Evolutionary conservation across 2,888 invertebrate species (phyloP).

Genomic region (Marronus borbonicus): DNA sequence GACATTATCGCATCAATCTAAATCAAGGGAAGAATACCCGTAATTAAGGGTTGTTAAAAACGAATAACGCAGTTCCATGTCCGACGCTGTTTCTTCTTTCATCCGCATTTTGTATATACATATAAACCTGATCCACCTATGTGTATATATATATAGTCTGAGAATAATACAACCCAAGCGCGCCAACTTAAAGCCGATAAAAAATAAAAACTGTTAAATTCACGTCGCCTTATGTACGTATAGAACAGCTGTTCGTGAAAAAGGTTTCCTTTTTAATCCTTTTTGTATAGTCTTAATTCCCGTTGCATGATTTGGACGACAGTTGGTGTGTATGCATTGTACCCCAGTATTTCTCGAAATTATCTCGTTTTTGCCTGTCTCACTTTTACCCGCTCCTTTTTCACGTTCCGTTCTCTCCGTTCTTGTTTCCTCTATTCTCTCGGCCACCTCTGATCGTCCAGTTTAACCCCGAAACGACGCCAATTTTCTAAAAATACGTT

Average conservation of each 20-base stretch:
- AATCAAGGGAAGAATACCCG: constrained; percentile 41
- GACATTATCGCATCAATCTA: constrained; percentile 46
- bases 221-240: background rate
- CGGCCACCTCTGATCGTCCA: background rate
- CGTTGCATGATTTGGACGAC: constrained; percentile 45
- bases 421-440: background rate
- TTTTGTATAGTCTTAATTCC: constrained; percentile 42
- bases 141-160: background rate
- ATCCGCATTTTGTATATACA: constrained; percentile 2
- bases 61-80: background rate
- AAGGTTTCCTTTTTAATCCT: constrained; percentile 45
- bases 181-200: constrained; percentile 7
- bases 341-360: constrained; percentile 33
- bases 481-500: constrained; percentile 45
- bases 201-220: constrained; percentile 40
- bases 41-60: constrained; percentile 48
- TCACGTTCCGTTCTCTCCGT: background rate
- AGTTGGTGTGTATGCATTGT: constrained; percentile 38
- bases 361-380: constrained; percentile 29
- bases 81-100: background rate
- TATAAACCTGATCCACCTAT: background rate
- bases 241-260: constrained; percentile 43
- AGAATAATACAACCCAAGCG: background rate
- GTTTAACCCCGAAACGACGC: constrained; percentile 32
- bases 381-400: background rate